Percentiles rank a stretch among this genome's conserved stretches.
These are phyloP conservation scores for Xestia c-nigrum DNA, from an alignment of 2,888 invertebrate species.

Conservation along the genomic window DNA sequence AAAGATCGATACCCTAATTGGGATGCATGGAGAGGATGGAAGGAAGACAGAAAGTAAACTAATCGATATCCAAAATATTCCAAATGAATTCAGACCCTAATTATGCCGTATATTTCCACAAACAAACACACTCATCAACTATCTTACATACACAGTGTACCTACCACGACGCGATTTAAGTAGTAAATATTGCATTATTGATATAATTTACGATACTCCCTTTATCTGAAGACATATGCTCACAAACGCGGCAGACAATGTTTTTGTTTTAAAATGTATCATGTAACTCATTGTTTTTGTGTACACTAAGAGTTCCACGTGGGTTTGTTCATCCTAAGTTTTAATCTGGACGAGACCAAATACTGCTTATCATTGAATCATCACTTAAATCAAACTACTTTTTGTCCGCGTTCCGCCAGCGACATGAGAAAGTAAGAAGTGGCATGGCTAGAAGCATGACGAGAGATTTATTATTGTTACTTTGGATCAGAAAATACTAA, in stretches of 20 bases:
- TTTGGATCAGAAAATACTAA: neutral
- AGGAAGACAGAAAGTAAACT: neutral
- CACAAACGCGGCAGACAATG: conserved; percentile 42
- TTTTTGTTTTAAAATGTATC: conserved; percentile 46
- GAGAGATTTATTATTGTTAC: neutral
- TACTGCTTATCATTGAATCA: neutral
- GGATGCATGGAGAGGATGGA: neutral
- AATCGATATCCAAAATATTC: conserved; percentile 33
- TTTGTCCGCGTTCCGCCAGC: too few species aligned
- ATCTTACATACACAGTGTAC: conserved; percentile 28
- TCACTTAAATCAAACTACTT: neutral
- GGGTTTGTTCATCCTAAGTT: neutral
- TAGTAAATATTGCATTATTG: conserved; percentile 61
- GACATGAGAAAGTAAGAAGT: neutral
- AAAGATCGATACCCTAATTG: neutral
- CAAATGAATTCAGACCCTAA: conserved; percentile 30
- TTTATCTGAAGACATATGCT: conserved; percentile 53
- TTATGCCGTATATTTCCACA: conserved; percentile 53
- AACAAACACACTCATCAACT: conserved; percentile 49
- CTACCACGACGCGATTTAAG: conserved; percentile 55
- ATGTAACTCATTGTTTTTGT: conserved; percentile 17
- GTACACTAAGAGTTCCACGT: conserved; percentile 9
- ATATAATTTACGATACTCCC: conserved; percentile 61
- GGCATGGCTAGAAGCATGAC: neutral
- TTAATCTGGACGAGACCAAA: neutral